Conservation (phyloP, 2,888 invertebrate genomes). For the Caenorhabditis sp. region DNA sequence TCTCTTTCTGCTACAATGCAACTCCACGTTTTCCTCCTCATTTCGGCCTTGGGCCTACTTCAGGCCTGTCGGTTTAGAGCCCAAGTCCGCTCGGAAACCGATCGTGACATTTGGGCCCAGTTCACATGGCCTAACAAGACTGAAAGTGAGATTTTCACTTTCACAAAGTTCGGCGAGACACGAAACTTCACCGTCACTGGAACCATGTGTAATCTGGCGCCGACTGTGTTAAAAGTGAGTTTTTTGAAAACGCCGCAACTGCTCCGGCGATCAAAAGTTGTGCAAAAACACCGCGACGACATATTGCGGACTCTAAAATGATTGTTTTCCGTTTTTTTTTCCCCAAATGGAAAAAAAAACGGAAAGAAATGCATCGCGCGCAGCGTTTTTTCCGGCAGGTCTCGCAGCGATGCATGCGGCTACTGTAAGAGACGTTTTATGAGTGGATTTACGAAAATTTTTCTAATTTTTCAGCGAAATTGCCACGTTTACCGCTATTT, state of each 20-base stretch:
- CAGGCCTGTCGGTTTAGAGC: slow-evolving; percentile 21
- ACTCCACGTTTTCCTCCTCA: not conserved
- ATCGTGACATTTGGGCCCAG: slow-evolving; percentile 40
- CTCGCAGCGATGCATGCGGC: too few species aligned
- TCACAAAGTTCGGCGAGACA: slow-evolving; percentile 32
- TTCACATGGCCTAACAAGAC: slow-evolving; percentile 41
- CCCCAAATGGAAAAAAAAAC: too few species aligned
- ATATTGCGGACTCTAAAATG: not conserved
- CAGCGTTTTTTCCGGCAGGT: too few species aligned
- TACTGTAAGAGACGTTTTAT: too few species aligned
- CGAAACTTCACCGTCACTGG: slow-evolving; percentile 30
- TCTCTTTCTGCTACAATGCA: not conserved
- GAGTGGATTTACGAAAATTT: too few species aligned
- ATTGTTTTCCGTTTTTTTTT: too few species aligned
- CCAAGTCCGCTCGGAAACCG: slow-evolving; percentile 36
- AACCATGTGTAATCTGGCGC: slow-evolving; percentile 31
- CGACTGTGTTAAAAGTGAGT: slow-evolving; percentile 38
- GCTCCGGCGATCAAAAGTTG: too few species aligned
- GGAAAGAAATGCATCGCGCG: too few species aligned
- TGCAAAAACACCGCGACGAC: not conserved
- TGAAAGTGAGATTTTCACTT: slow-evolving; percentile 29
- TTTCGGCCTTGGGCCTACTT: not conserved
- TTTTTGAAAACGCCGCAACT: not conserved
- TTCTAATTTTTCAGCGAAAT: too few species aligned
- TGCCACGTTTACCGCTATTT: too few species aligned